A percentile compares a stretch with the other conserved stretches of the same genome.
Conservation (phyloP, 2,888 invertebrate genomes). For the Ectropis crepuscularia region DNA sequence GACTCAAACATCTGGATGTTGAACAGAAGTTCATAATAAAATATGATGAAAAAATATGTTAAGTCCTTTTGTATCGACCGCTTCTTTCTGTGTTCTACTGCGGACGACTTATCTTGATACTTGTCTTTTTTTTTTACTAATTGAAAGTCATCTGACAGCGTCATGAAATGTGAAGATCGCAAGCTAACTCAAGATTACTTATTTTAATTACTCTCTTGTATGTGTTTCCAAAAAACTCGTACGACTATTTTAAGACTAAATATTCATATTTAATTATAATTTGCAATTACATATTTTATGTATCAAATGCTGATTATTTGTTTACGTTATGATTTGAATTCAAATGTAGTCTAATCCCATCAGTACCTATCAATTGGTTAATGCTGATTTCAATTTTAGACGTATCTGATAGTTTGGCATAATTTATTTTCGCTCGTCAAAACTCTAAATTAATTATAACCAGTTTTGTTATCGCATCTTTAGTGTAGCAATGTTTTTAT, state of each 20-base stretch:
- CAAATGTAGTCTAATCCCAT: no score
- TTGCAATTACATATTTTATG: conserved; percentile 10
- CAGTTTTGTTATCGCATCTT: conserved; percentile 34
- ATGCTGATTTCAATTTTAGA: no score
- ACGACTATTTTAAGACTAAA: no score
- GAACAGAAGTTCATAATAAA: conserved; percentile 85
- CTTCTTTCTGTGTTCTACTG: conserved; percentile 63
- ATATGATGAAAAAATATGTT: conserved; percentile 83
- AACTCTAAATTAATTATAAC: conserved; percentile 15
- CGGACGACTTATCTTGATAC: conserved; percentile 64
- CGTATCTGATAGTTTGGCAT: neutral
- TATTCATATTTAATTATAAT: neutral
- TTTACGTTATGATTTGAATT: no score
- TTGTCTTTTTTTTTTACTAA: conserved; percentile 40
- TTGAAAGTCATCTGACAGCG: no score
- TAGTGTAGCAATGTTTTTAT: conserved; percentile 7
- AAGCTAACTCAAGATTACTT: conserved; percentile 1
- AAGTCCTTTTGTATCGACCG: conserved; percentile 84
- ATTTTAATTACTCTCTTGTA: neutral
- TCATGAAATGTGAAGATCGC: neutral
- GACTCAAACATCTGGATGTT: conserved; percentile 81
- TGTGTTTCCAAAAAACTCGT: neutral
- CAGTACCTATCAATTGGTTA: no score
- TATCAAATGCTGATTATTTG: no score
- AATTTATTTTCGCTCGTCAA: neutral